A percentile compares a stretch with the other conserved stretches of the same genome.
These are phyloP conservation scores for Drepana falcataria DNA, from an alignment of 2,888 invertebrate genomes.

Conservation along the genomic window DNA sequence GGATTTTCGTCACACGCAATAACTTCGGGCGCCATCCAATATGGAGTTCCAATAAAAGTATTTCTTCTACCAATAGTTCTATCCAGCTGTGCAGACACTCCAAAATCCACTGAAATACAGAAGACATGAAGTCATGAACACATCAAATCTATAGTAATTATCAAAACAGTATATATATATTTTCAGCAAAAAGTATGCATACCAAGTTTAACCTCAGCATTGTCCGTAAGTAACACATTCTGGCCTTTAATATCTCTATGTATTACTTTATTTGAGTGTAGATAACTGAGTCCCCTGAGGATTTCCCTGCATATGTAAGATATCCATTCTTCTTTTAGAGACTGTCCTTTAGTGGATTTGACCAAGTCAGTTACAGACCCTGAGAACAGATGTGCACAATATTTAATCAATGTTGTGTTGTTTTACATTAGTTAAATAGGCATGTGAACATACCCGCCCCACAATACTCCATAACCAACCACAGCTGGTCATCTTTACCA, in stretches of 20 bases:
- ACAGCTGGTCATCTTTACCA: slow-evolving; percentile 99
- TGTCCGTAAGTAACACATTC: slow-evolving; percentile 99
- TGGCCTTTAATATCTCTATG: slow-evolving; percentile 99
- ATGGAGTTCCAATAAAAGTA: slow-evolving; percentile 98
- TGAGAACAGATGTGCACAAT: slow-evolving; percentile 31
- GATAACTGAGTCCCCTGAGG: slow-evolving; percentile 95
- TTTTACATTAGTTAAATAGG: neutral
- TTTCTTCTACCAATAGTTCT: slow-evolving; percentile 99
- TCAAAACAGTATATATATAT: neutral
- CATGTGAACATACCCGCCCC: slow-evolving; percentile 85
- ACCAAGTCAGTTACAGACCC: slow-evolving; percentile 99
- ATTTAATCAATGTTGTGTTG: neutral
- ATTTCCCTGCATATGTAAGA: slow-evolving; percentile 99
- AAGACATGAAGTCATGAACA: neutral
- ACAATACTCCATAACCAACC: slow-evolving; percentile 99
- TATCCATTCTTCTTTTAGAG: slow-evolving; percentile 99
- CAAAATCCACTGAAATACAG: slow-evolving; percentile 92
- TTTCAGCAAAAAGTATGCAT: slow-evolving; percentile 27
- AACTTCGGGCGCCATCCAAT: slow-evolving; percentile 99
- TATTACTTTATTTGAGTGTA: slow-evolving; percentile 99
- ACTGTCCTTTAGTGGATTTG: slow-evolving; percentile 98
- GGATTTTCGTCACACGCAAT: slow-evolving; percentile 99
- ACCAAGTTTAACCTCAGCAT: slow-evolving; percentile 99
- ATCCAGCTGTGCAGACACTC: slow-evolving; percentile 99
- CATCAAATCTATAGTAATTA: neutral